A percentile compares a stretch with the other conserved stretches of the same genome.
These are phyloP conservation scores for Eupithecia centaureata DNA, from an alignment of 2,888 invertebrate genomes.

Conservation along the genomic window DNA sequence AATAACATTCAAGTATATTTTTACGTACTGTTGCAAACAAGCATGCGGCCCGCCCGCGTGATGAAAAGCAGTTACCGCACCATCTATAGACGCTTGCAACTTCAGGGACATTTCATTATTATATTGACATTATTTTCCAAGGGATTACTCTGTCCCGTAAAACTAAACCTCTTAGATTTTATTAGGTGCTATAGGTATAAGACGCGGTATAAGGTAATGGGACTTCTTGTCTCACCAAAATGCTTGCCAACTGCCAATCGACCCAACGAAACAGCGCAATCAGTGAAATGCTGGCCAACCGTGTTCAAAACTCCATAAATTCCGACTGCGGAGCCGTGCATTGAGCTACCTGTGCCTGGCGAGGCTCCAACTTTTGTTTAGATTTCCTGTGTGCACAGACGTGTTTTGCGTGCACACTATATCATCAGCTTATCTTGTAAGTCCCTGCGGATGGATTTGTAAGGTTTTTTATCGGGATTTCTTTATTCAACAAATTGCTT, in stretches of 20 bases:
- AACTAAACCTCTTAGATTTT: not conserved
- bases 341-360: slow-evolving; percentile 35
- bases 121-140: too few species aligned
- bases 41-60: too few species aligned
- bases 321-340: slow-evolving; percentile 23
- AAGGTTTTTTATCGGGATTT: slow-evolving; percentile 22
- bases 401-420: slow-evolving; percentile 31
- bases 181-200: not conserved
- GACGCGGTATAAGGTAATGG: too few species aligned
- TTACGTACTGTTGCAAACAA: too few species aligned
- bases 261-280: slow-evolving; percentile 12
- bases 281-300: slow-evolving; percentile 19
- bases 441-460: slow-evolving; percentile 29
- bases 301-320: slow-evolving; percentile 26
- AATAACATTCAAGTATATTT: not conserved
- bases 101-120: too few species aligned
- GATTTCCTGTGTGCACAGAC: slow-evolving; percentile 39
- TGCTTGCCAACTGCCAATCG: slow-evolving; percentile 9
- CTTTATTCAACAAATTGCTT: slow-evolving; percentile 13
- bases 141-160: too few species aligned
- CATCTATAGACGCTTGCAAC: too few species aligned
- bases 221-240: not conserved
- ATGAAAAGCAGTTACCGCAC: too few species aligned
- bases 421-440: slow-evolving; percentile 37
- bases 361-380: slow-evolving; percentile 39